These are phyloP conservation scores for Corythaixoides concolor DNA, from an alignment of 2,113 vertebrate genomes.

Conservation along the genomic window DNA sequence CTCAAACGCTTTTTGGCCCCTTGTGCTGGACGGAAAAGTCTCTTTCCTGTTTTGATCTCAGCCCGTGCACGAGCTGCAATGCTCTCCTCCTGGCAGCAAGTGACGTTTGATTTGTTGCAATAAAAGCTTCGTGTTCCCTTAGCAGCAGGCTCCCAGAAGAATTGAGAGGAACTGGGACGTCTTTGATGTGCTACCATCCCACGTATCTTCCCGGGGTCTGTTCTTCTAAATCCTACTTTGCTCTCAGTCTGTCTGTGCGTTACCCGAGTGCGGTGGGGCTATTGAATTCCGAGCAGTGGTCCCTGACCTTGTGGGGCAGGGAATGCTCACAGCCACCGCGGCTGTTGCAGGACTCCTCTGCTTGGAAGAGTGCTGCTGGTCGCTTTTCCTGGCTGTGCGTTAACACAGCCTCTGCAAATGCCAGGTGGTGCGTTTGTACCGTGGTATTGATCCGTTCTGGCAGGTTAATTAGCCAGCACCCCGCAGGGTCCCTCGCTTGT, in stretches of 20 bases:
- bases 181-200: neutral
- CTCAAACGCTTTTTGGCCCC: neutral
- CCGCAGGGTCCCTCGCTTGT: accelerated
- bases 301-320: neutral
- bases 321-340: neutral
- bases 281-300: neutral
- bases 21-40: neutral
- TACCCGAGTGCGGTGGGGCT: neutral
- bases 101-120: neutral
- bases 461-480: neutral
- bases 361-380: neutral
- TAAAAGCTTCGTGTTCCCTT: neutral
- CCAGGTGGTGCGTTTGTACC: neutral
- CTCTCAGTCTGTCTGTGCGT: neutral
- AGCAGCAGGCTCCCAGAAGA: neutral
- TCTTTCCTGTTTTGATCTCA: neutral
- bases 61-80: accelerated
- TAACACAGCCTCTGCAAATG: neutral
- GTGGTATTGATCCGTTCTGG: neutral
- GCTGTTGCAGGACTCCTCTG: neutral
- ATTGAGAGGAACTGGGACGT: neutral
- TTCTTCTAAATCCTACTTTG: neutral
- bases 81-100: neutral
- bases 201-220: neutral
- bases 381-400: neutral